Conservation (phyloP, 2,888 invertebrate species). For the Scaptomyza caliginosa region DNA sequence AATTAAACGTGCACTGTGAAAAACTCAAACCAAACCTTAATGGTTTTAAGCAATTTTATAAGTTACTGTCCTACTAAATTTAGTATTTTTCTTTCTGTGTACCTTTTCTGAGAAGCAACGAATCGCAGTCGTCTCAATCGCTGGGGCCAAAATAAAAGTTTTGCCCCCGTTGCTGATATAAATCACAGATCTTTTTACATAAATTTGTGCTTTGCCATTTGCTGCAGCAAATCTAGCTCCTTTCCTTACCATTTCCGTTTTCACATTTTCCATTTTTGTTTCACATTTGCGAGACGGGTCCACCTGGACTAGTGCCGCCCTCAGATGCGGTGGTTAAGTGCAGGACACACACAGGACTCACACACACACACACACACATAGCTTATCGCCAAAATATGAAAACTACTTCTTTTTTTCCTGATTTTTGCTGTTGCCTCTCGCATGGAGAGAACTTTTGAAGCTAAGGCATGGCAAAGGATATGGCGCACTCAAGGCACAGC, state of each 20-base stretch:
- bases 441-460: constrained; percentile 31
- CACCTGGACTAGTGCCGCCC: constrained; percentile 56
- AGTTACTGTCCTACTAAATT: no score
- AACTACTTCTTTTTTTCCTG: constrained; percentile 61
- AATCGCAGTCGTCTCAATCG: constrained; percentile 38
- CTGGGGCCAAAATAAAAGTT: constrained; percentile 78
- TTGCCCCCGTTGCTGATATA: constrained; percentile 69
- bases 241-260: constrained; percentile 6
- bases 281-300: constrained; percentile 21
- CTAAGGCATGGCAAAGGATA: constrained; percentile 49
- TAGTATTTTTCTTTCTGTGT: constrained; percentile 23
- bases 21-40: no score
- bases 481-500: constrained; percentile 62
- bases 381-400: constrained; percentile 77
- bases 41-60: no score
- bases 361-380: constrained; percentile 22
- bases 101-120: constrained; percentile 12
- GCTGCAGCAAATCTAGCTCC: constrained; percentile 54
- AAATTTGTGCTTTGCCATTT: constrained; percentile 83
- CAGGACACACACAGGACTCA: constrained; percentile 38
- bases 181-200: constrained; percentile 84
- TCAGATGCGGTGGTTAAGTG: constrained; percentile 60
- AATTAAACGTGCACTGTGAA: constrained; percentile 74
- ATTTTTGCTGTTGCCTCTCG: constrained; percentile 41
- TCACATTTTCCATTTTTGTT: constrained; percentile 30